Evolutionary conservation across 2,888 invertebrate genomes (phyloP).

Genomic region (Cantharis flavilabris): DNA sequence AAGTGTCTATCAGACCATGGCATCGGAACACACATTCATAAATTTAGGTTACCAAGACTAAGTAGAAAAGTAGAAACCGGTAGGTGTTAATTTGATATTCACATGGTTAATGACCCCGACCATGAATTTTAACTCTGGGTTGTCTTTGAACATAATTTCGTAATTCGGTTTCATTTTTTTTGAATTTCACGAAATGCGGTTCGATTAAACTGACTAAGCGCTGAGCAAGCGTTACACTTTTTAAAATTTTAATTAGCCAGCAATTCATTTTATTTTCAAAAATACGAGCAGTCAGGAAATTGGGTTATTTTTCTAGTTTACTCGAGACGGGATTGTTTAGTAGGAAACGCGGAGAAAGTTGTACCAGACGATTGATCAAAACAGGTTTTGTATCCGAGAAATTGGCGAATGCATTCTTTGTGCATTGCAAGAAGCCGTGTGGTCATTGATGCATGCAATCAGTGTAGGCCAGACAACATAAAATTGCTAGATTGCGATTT

Average conservation of each 20-base stretch:
- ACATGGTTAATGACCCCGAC: neutral
- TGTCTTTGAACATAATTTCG: neutral
- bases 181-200: neutral
- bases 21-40: neutral
- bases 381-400: neutral
- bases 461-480: neutral
- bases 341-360: conserved; percentile 5
- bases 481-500: too few species aligned
- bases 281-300: neutral
- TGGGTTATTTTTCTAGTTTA: neutral
- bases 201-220: neutral
- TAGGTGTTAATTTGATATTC: neutral
- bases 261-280: neutral
- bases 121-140: neutral
- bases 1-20: neutral
- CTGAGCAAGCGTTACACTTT: neutral
- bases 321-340: neutral
- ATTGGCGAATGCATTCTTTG: neutral
- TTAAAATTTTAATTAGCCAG: neutral
- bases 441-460: neutral
- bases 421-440: neutral
- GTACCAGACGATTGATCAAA: neutral
- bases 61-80: neutral
- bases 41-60: neutral
- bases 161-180: neutral